These are phyloP conservation scores for Mesembrinibis cayennensis DNA, from an alignment of 2,113 vertebrate species.

Conservation along the genomic window DNA sequence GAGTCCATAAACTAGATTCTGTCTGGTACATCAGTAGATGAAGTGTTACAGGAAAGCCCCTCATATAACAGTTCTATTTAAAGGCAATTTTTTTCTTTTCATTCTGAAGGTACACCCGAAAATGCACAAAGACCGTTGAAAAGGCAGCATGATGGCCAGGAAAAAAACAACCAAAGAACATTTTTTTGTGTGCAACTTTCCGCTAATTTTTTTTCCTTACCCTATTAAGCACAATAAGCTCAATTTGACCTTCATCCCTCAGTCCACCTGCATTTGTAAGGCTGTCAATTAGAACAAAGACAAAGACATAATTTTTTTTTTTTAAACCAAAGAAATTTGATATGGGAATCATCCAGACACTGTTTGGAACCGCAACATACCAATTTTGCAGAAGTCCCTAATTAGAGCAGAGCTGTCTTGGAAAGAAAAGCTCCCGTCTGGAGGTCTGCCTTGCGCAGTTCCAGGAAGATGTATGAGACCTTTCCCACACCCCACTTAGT, in stretches of 20 bases:
- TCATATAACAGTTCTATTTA: neutral
- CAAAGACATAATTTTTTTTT: neutral
- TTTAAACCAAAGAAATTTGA: constrained; percentile 19
- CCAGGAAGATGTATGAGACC: constrained; percentile 32
- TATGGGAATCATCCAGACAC: constrained; percentile 47
- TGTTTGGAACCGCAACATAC: constrained; percentile 22
- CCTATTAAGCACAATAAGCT: neutral
- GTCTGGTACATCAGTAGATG: neutral
- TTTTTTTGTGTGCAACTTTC: neutral
- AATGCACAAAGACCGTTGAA: neutral
- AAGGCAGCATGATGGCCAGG: neutral
- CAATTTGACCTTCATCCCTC: constrained; percentile 40
- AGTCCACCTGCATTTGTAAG: constrained; percentile 48
- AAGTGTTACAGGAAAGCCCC: neutral
- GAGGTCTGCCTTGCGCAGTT: constrained; percentile 24
- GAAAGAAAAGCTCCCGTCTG: constrained; percentile 50
- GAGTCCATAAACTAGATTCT: neutral
- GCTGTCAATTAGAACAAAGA: constrained; percentile 32
- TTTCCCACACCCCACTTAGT: constrained; percentile 42
- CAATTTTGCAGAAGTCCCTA: constrained; percentile 47
- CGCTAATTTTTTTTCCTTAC: neutral
- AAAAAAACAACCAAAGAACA: neutral
- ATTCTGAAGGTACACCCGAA: neutral
- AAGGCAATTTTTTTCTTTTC: neutral
- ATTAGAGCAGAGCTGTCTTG: constrained; percentile 52